Conservation (phyloP, 2,888 invertebrate species). For the Philopedon plagiatum region DNA sequence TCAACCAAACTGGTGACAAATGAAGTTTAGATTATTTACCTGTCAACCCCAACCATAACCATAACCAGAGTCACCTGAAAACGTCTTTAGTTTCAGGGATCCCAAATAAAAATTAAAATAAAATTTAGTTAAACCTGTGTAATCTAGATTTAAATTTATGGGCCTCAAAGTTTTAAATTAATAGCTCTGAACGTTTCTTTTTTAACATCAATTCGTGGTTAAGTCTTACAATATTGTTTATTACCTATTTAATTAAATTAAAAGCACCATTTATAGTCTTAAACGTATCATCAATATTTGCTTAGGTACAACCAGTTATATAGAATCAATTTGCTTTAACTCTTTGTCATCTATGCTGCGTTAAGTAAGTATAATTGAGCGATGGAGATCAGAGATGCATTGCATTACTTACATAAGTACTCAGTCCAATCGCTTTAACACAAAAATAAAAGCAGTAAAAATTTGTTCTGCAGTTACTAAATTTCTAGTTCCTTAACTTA, state of each 20-base stretch:
- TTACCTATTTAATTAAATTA: slow-evolving; percentile 26
- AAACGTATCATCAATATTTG: slow-evolving; percentile 24
- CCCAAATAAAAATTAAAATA: neutral
- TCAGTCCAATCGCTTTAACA: slow-evolving; percentile 39
- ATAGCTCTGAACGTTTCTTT: neutral
- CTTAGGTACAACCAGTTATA: neutral
- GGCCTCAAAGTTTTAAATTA: slow-evolving; percentile 6
- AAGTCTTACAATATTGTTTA: slow-evolving; percentile 15
- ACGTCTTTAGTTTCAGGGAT: no score
- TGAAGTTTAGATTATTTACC: no score
- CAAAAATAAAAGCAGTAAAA: slow-evolving; percentile 36
- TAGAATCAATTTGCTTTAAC: slow-evolving; percentile 10
- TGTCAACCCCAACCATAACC: no score
- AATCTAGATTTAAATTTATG: no score
- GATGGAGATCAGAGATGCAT: slow-evolving; percentile 63
- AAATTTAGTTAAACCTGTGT: neutral
- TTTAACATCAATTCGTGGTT: slow-evolving; percentile 20
- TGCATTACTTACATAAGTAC: slow-evolving; percentile 45
- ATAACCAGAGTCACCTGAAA: no score
- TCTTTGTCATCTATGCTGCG: slow-evolving; percentile 46
- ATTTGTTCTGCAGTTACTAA: slow-evolving; percentile 45
- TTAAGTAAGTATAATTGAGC: slow-evolving; percentile 61
- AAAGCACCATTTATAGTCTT: slow-evolving; percentile 41
- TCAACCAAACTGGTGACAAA: no score
- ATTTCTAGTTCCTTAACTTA: slow-evolving; percentile 57